These are phyloP conservation scores for Tholera decimalis DNA, from an alignment of 2,888 invertebrate genomes.

Conservation along the genomic window DNA sequence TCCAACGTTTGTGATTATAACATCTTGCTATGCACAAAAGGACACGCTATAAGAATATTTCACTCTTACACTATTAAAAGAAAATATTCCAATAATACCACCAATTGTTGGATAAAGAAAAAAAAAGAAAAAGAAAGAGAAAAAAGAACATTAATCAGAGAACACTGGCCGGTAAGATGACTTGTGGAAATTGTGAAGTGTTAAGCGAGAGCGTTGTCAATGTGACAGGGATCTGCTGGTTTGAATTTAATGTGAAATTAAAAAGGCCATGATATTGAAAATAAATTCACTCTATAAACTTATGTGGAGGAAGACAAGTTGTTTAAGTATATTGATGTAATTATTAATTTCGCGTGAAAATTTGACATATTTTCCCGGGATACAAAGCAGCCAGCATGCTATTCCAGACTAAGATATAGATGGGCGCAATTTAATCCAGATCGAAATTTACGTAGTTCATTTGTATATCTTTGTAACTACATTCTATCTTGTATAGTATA, in stretches of 20 bases:
- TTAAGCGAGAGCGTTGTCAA: constrained; percentile 32
- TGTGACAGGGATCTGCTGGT: constrained; percentile 18
- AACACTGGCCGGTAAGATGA: constrained; percentile 84
- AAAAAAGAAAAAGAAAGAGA: constrained; percentile 66
- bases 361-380: too few species aligned
- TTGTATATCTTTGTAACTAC: too few species aligned
- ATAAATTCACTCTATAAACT: too few species aligned
- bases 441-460: too few species aligned
- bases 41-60: constrained; percentile 25
- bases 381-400: too few species aligned
- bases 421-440: too few species aligned
- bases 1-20: constrained; percentile 41
- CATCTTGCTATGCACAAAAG: constrained; percentile 20
- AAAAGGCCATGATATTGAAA: too few species aligned
- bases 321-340: too few species aligned
- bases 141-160: constrained; percentile 83
- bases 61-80: constrained; percentile 24
- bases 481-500: too few species aligned
- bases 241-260: not conserved
- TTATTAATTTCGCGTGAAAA: too few species aligned
- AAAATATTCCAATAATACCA: constrained; percentile 63
- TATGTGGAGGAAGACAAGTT: too few species aligned
- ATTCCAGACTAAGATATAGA: too few species aligned
- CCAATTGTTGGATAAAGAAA: constrained; percentile 64
- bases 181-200: constrained; percentile 80